Conservation (phyloP, 2,797 vertebrate genomes). For the Acanthopagrus latus region DNA sequence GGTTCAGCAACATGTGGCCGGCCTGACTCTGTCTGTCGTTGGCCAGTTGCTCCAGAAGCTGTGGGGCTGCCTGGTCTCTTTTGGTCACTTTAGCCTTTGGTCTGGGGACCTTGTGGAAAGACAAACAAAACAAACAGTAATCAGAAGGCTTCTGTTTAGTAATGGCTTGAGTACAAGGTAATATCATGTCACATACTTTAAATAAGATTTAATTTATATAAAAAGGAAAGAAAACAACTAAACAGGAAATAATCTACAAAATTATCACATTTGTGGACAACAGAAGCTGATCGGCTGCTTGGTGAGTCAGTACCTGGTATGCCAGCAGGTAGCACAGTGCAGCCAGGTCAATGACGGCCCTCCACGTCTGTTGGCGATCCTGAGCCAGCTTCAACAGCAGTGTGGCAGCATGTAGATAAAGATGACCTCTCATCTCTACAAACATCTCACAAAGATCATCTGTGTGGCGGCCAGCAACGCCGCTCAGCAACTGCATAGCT, state of each 20-base stretch:
- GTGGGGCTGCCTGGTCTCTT: conserved; percentile 86
- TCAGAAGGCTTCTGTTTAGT: neutral
- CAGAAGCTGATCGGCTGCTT: neutral
- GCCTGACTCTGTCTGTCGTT: conserved; percentile 96
- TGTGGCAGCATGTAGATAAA: conserved; percentile 93
- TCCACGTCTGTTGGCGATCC: conserved; percentile 90
- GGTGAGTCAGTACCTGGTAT: conserved; percentile 88
- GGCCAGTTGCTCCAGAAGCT: conserved; percentile 89
- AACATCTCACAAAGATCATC: conserved; percentile 91
- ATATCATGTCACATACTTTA: too few relatives aligned
- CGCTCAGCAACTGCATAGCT: conserved; percentile 88
- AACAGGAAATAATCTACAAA: too few relatives aligned
- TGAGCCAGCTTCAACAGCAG: conserved; percentile 94
- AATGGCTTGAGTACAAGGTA: neutral
- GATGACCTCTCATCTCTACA: conserved; percentile 92
- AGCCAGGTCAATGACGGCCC: conserved; percentile 89
- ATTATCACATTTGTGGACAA: too few relatives aligned
- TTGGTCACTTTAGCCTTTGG: conserved; percentile 93
- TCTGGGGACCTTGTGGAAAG: conserved; percentile 87
- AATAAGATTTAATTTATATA: too few relatives aligned
- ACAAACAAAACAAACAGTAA: conserved; percentile 39
- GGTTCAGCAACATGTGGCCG: conserved; percentile 95
- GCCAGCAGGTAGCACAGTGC: conserved; percentile 93
- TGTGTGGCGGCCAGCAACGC: conserved; percentile 66
- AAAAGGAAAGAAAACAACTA: too few relatives aligned